Base-by-base conservation (phyloP, 2,888 invertebrate species). In the Masnerella sp. region DNA sequence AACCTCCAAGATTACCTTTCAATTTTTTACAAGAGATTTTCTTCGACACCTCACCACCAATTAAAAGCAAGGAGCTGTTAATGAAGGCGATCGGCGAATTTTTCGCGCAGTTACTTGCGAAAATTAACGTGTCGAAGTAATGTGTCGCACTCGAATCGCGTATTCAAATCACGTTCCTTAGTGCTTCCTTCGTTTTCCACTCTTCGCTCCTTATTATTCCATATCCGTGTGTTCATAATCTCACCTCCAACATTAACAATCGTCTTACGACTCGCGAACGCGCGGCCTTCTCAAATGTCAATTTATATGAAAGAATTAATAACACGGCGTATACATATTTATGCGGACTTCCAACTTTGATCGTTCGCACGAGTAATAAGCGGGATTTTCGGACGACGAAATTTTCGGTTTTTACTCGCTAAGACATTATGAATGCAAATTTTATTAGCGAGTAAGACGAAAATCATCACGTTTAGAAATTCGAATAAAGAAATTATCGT, bases 91-190 rank as follows among this genome's bases (percentile, higher is more conserved):
- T 42, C 36, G 49, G 51, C 25, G 43, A 12, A 36, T 58, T 56
- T 59, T 71, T 65, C 36, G 28, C 18, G 14, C 49, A 36, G 47
- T 61, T 54, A 54, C 52, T 67, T 49, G 61, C 47, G 59, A 52
- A 61, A 67, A 61, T 61, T 72, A 72, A 72, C 65, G 54, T 56
- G 67, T 61, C 54, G 47, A 59, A 54, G 61, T 61, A 61, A 54
- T 54, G 69, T 54, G 69, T 72, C 54, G 67, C 61, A 28, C 36
- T 64, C 15, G 80, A 82, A 80, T 81, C 79, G 78, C 38, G 43
- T 45, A 76, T 76, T 76, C 74, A 65, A 68, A 74, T 65, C 74
- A 76, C 76, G 76, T 76, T 72, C 59, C 74, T 69, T 69, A 49
- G 69, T 69, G 69, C 69, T 73, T 69, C 74, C 76, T 75, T 69